Percentiles rank a stretch among this genome's conserved stretches.
Evolutionary conservation across 2,797 vertebrate genomes (phyloP).

Genomic region (Clarias laeviceps): DNA sequence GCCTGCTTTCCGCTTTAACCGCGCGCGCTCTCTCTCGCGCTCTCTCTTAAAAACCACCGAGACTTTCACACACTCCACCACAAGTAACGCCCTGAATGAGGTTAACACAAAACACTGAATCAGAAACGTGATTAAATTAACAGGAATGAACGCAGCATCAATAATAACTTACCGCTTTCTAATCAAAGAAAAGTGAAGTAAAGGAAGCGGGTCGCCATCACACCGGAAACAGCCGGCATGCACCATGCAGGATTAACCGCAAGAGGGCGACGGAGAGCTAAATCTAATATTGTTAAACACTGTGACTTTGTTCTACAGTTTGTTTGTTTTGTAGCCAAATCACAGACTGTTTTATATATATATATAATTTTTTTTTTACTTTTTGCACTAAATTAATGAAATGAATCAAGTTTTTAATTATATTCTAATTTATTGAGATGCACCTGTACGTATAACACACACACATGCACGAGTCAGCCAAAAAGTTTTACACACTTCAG

Average conservation of each 20-base stretch:
- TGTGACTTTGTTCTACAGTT: neutral
- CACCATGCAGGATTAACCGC: constrained; percentile 34
- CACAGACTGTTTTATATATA: too few relatives aligned
- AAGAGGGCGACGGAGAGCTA: constrained; percentile 54
- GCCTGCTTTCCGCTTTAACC: constrained; percentile 1
- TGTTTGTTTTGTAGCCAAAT: neutral
- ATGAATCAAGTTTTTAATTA: too few relatives aligned
- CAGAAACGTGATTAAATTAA: constrained; percentile 52
- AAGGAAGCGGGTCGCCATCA: constrained; percentile 76
- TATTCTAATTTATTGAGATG: too few relatives aligned
- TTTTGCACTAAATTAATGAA: too few relatives aligned
- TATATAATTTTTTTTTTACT: too few relatives aligned
- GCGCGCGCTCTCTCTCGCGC: too few relatives aligned
- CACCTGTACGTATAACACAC: too few relatives aligned
- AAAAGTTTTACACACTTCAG: too few relatives aligned
- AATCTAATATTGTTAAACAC: too few relatives aligned
- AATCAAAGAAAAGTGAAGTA: constrained; percentile 48
- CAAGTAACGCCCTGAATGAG: neutral
- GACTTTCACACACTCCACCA: neutral
- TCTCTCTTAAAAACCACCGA: neutral
- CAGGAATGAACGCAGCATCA: neutral
- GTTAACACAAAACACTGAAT: neutral
- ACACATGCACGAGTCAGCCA: too few relatives aligned
- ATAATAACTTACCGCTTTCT: constrained; percentile 48
- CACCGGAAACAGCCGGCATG: constrained; percentile 74